These are phyloP conservation scores for Atta texana DNA, from an alignment of 1,140 invertebrate species.

Conservation along the genomic window DNA sequence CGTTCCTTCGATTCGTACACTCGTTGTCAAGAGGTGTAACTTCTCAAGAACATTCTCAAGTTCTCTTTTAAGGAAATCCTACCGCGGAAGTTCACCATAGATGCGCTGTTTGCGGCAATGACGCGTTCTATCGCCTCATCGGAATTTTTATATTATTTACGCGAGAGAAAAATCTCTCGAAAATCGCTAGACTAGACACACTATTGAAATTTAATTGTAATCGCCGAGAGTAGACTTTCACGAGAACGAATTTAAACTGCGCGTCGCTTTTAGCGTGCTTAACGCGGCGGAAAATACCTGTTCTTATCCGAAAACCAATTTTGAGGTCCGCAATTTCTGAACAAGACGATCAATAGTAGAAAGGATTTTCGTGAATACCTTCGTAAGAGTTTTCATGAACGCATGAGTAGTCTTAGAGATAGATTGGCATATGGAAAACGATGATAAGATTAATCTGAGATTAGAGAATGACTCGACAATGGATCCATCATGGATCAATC, in stretches of 20 bases:
- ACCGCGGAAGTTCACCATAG: background rate
- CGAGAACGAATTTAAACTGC: conserved; percentile 27
- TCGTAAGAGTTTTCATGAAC: conserved; percentile 36
- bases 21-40: background rate
- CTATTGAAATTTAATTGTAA: conserved; percentile 47
- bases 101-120: background rate
- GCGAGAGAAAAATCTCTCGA: background rate
- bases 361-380: conserved; percentile 34
- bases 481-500: background rate
- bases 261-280: conserved; percentile 20
- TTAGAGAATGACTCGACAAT: background rate
- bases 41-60: background rate
- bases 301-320: conserved; percentile 56
- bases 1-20: background rate
- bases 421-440: background rate
- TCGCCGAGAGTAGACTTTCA: background rate
- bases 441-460: no score
- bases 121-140: background rate
- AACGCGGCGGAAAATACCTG: conserved; percentile 50
- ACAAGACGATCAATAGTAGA: conserved; percentile 28
- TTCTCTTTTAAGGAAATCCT: background rate
- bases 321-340: conserved; percentile 23
- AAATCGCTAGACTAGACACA: background rate
- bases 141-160: conserved; percentile 28
- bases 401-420: conserved; percentile 16